Base-by-base conservation (phyloP, 2,888 invertebrate species). In the Heliothis peltigera region DNA sequence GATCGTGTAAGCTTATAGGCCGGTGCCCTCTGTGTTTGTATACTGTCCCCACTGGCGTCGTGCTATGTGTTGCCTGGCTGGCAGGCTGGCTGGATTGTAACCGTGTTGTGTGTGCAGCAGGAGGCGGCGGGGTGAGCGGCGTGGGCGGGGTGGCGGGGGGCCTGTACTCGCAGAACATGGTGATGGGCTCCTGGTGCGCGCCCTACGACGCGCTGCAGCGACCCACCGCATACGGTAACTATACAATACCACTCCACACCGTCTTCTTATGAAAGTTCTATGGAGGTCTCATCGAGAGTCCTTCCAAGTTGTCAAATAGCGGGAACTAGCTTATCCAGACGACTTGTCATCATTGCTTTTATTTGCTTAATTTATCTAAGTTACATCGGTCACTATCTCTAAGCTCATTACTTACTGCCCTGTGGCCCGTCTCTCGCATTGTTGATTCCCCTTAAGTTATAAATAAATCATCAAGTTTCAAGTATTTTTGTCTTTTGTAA, bases 181-280 rank as follows among this genome's bases (percentile, higher is more conserved):
- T 97, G 85, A 96, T 97, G 97, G 95, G 96, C 57, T 96, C 97
- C 52, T 97, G 98, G 96, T 96, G 97, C 79, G 92, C 94, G 70
- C 95, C 96, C 70, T 98, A 98, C 94, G 98, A 98, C 87, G 97
- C 97, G n/a, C 97, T 97, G 87, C 98, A 98, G 88, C 96, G 98
- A 56, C 97, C 97, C 19, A 97, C 97, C 1, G 97, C 97, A 0
- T 98, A 98, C 87, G 98, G 98, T 97, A 87, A 89, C 82, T 15
- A 67, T 19, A 55, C 7, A 3, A 21, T 44, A 48, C 42, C 19
- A 5, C n/a, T n/a, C n/a, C 12, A 4, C 17, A 22, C 42, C 17
- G 42, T 42, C 10, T n/a, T 42, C 22, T 35, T 15, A 15, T 15
- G 25, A 25, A 25, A 25, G 6, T 6, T 25, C 25, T 25, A 7